Evolutionary conservation across 2,888 invertebrate species (phyloP), one percentile per base, ranked within the genome.

Genomic region (Hypomecis punctinalis): DNA sequence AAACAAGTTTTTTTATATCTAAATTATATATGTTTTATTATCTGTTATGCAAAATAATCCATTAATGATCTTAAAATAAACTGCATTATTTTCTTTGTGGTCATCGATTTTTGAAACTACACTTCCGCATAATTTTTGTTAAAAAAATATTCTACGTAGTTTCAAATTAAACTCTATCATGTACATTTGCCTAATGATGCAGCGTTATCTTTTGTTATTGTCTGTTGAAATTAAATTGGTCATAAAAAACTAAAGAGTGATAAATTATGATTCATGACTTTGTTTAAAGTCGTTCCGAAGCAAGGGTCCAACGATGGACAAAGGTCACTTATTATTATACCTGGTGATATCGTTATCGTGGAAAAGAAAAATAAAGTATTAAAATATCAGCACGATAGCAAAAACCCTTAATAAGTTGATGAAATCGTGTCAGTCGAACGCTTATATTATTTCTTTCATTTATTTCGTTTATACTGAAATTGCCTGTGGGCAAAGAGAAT

Each of bases 241-340:
- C 23, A 39, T 39, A 13, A 51, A 40, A 42, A 23, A 40, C 9
- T 6, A 23, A 42, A 23, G 9, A 52, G 10, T 42, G 33, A 40
- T 52, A 40, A 42, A 40, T 23, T 52, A 52, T 52, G 52, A 52
- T 52, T 52, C 52, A 10, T 33, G 39, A 39, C 52, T 40, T 52
- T 40, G 52, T 33, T 40, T 23, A 10, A 43, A 40, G 1, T 7
- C 23, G 33, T 23, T 33, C 52, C 23, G 40, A 40, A 23, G 23
- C 52, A 52, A 42, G n/a, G 10, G 23, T 52, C 33, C 40, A 40
- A 40, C 40, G 10, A 52, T 40, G 9, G 52, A n/a, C 7, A 42
- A 40, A 52, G 40, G 52, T 52, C 52, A 40, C 40, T 33, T 52
- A 23, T 23, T 6, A 39, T 11, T n/a, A 9, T 51, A 52, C 52